These are phyloP conservation scores for Notospermus geniculatus DNA, from an alignment of 1,140 invertebrate genomes.

Conservation along the genomic window DNA sequence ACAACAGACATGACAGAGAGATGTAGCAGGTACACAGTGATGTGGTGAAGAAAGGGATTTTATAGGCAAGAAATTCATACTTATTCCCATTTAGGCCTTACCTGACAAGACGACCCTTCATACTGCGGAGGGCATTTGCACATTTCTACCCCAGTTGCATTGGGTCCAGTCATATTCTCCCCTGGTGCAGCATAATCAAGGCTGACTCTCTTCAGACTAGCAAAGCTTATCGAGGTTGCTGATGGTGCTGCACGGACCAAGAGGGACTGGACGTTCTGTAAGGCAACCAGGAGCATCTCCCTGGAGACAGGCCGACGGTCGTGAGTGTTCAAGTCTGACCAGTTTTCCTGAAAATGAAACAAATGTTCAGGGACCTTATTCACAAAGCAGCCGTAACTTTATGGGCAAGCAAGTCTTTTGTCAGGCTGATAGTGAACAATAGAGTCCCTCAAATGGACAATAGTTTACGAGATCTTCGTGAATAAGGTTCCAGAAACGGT, in stretches of 20 bases:
- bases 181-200: constrained; percentile 77
- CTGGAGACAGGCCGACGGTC: constrained; percentile 66
- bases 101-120: constrained; percentile 80
- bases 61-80: too few species aligned
- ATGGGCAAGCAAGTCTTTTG: too few species aligned
- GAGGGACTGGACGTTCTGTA: constrained; percentile 82
- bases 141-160: constrained; percentile 82
- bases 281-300: constrained; percentile 80
- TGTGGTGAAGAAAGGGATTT: too few species aligned
- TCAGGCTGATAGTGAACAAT: too few species aligned
- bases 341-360: constrained; percentile 1
- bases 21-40: too few species aligned
- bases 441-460: too few species aligned
- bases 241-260: constrained; percentile 69
- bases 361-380: neutral
- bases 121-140: constrained; percentile 91
- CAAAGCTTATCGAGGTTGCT: too few species aligned
- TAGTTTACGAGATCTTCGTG: too few species aligned
- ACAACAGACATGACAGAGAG: too few species aligned
- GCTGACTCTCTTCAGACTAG: constrained; percentile 58
- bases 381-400: too few species aligned
- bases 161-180: constrained; percentile 34
- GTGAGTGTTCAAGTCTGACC: neutral
- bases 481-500: too few species aligned
- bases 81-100: too few species aligned